phyloP scores from a whole-genome alignment of 2,797 vertebrate species.

The Sebastes variabilis region DNA sequence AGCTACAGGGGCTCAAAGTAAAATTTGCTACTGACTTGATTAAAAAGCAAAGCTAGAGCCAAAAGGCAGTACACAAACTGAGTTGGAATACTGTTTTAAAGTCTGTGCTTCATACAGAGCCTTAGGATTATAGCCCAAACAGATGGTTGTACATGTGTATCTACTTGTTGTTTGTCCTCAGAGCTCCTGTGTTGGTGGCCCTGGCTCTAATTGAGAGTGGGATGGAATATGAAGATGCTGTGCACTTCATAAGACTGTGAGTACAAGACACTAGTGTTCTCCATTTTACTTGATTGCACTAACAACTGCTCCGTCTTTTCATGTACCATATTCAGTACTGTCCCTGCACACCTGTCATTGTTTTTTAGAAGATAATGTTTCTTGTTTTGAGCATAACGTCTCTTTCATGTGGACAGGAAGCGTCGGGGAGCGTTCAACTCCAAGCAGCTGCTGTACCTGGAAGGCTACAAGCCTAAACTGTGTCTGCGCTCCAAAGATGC shows the following conservation, averaged over 20 bases:
- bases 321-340: neutral
- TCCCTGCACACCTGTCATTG: too few species aligned
- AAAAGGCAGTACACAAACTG: neutral
- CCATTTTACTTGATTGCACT: neutral
- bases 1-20: neutral
- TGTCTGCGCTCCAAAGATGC: constrained; percentile 93
- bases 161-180: constrained; percentile 53
- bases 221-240: constrained; percentile 98
- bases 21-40: neutral
- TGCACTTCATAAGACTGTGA: constrained; percentile 98
- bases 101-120: neutral
- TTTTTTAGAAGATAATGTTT: neutral
- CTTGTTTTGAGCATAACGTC: neutral
- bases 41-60: neutral
- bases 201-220: constrained; percentile 97
- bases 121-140: neutral
- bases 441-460: constrained; percentile 97
- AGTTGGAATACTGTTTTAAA: neutral
- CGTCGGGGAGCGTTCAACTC: constrained; percentile 97
- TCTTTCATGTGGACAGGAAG: constrained; percentile 85
- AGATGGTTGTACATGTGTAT: neutral
- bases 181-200: constrained; percentile 96
- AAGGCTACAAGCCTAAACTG: constrained; percentile 97
- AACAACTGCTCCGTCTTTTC: neutral
- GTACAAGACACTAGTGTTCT: constrained; percentile 26